A percentile compares a stretch with the other conserved stretches of the same genome.
These are phyloP conservation scores for Microctenopoma steveboyesi DNA, from an alignment of 2,797 vertebrate species.

Conservation along the genomic window DNA sequence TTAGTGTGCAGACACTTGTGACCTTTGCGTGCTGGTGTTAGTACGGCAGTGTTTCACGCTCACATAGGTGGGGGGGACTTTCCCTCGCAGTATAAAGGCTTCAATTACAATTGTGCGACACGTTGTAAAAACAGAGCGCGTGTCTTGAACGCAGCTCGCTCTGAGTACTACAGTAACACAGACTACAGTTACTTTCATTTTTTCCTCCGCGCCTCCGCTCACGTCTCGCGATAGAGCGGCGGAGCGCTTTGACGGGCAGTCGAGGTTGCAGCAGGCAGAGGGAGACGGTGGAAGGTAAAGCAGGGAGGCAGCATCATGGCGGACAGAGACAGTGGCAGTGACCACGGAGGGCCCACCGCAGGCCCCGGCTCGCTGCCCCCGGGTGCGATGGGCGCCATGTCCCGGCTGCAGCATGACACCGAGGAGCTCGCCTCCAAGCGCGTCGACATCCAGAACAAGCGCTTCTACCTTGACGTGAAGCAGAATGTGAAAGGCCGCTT, in stretches of 20 bases:
- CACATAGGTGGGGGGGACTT: conserved; percentile 43
- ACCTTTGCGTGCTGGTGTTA: not conserved
- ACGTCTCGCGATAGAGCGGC: conserved; percentile 91
- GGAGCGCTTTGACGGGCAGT: conserved; percentile 86
- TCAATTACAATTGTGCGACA: conserved; percentile 5
- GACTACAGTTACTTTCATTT: conserved; percentile 69
- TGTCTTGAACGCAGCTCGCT: conserved; percentile 71
- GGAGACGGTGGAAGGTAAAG: conserved; percentile 87
- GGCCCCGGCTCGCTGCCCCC: conserved; percentile 87
- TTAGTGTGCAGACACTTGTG: conserved; percentile 2
- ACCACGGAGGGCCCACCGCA: conserved; percentile 92
- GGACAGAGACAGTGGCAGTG: conserved; percentile 98
- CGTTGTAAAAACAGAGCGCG: conserved; percentile 45
- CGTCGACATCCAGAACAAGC: conserved; percentile 99
- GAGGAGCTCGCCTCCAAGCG: conserved; percentile 99
- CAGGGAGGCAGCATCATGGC: conserved; percentile 96
- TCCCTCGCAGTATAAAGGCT: conserved; percentile 20
- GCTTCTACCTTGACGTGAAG: conserved; percentile 99
- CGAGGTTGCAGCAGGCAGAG: conserved; percentile 89
- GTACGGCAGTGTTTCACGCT: conserved; percentile 41
- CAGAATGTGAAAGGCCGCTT: conserved; percentile 99
- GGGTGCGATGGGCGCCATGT: conserved; percentile 87
- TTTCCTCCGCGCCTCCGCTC: conserved; percentile 44
- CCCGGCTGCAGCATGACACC: conserved; percentile 95
- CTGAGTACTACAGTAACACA: conserved; percentile 58